Percentiles rank a stretch among this genome's conserved stretches.
Evolutionary conservation across 2,888 invertebrate genomes (phyloP).

Genomic region (Xestia xanthographa): DNA sequence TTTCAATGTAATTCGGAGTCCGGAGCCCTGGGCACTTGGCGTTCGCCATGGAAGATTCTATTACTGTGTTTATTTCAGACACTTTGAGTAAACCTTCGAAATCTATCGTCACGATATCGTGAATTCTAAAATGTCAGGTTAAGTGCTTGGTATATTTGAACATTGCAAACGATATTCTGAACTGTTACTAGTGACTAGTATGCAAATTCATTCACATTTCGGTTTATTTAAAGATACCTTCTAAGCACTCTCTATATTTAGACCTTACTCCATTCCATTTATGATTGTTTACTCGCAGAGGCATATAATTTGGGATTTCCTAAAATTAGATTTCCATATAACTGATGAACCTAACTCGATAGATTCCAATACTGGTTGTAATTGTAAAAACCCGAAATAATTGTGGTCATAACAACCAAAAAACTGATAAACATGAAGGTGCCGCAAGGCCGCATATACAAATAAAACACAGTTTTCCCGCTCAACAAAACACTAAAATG

Average conservation of each 20-base stretch:
- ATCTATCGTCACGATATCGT: constrained; percentile 50
- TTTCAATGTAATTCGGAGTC: constrained; percentile 51
- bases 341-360: background rate
- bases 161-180: constrained; percentile 25
- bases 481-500: constrained; percentile 56
- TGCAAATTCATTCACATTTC: constrained; percentile 35
- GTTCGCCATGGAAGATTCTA: constrained; percentile 43
- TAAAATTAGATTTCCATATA: background rate
- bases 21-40: constrained; percentile 16
- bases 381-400: background rate
- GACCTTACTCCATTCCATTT: background rate
- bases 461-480: constrained; percentile 18
- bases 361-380: background rate
- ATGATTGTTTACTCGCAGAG: background rate
- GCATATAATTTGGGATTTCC: background rate
- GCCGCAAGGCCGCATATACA: background rate
- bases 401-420: background rate
- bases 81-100: constrained; percentile 42
- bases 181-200: constrained; percentile 33
- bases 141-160: constrained; percentile 45
- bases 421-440: constrained; percentile 1
- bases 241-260: constrained; percentile 18
- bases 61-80: constrained; percentile 49
- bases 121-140: constrained; percentile 48
- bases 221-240: constrained; percentile 25